These are phyloP conservation scores for Chironomus tentans DNA, from an alignment of 2,888 invertebrate genomes.

Conservation along the genomic window DNA sequence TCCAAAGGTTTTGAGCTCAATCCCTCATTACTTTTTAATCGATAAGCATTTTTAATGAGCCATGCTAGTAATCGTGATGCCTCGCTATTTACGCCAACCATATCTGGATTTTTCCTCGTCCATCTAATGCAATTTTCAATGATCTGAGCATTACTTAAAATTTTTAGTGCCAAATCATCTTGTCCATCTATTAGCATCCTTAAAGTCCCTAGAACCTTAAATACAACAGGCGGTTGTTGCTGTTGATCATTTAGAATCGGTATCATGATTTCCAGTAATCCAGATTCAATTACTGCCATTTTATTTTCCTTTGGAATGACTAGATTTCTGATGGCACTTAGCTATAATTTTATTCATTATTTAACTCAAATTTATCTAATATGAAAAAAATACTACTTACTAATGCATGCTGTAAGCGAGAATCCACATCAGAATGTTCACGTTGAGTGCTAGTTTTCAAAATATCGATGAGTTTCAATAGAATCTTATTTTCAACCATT, in stretches of 20 bases:
- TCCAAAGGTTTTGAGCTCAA: slow-evolving; percentile 34
- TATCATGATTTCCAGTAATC: slow-evolving; percentile 62
- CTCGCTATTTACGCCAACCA: slow-evolving; percentile 77
- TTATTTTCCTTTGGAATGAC: slow-evolving; percentile 69
- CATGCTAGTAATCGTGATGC: slow-evolving; percentile 70
- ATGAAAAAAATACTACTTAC: slow-evolving; percentile 28
- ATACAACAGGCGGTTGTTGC: slow-evolving; percentile 67
- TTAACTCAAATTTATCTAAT: neutral
- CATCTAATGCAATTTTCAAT: slow-evolving; percentile 61
- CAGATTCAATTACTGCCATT: slow-evolving; percentile 57
- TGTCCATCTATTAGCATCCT: slow-evolving; percentile 81
- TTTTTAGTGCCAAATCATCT: slow-evolving; percentile 60
- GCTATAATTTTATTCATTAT: neutral
- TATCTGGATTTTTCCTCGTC: slow-evolving; percentile 61
- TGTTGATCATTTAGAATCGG: slow-evolving; percentile 58
- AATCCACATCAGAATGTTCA: slow-evolving; percentile 45
- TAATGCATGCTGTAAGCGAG: slow-evolving; percentile 45
- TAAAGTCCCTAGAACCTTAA: slow-evolving; percentile 75
- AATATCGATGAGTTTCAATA: slow-evolving; percentile 55
- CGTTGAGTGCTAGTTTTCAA: slow-evolving; percentile 48
- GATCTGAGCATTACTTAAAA: slow-evolving; percentile 54
- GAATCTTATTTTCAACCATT: slow-evolving; percentile 71
- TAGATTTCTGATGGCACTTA: slow-evolving; percentile 67
- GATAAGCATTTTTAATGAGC: slow-evolving; percentile 60
- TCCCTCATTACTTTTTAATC: slow-evolving; percentile 32